Evolutionary conservation across 2,797 vertebrate genomes (phyloP), one percentile per base, ranked within the genome.

Genomic region (Phrynocephalus forsythii): DNA sequence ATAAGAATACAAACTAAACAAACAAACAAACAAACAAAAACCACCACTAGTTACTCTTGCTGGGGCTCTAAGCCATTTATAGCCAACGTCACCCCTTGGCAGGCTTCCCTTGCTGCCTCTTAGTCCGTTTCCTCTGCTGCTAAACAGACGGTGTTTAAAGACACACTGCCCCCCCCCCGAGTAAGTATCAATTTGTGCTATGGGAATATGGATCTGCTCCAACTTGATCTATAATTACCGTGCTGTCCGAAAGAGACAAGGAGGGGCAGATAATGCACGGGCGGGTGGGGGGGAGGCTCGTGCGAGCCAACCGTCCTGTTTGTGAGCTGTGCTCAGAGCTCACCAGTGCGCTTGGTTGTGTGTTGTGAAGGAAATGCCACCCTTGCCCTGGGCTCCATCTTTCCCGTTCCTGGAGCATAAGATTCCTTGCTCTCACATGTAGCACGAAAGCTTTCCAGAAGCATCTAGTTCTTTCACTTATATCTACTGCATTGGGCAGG

Each of bases 121-220:
- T 11, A 11, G 15, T 44, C 20, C 56, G 79, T 30, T 71, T 63
- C 50, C 68, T 68, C 86, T 60, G 63, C 73, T 18, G 82, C 68
- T 77, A 66, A 84, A 86, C 82, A 90, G 77, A 82, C 79, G 82
- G 88, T 63, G 33, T 69, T 87, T 88, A 84, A 91, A 85, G 77
- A 52, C 82, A 85, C 85, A 44, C 75, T 77, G 71, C 84, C 78
- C 87, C 79, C 6, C 8, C 71, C 33, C 33, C 33, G 2, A 33
- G 79, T 86, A 88, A 88, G 80, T 91, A 93, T 89, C 91, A 91
- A 87, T 91, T 89, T 92, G 90, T 88, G 88, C 87, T 72, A 66
- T 69, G 83, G 84, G 92, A 91, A 85, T 89, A 89, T 90, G 90
- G 90, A 85, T 93, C 73, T 30, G 26, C 88, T 93, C 88, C 91